Conservation (phyloP, 2,888 invertebrate species). For the Miltochrista miniata region DNA sequence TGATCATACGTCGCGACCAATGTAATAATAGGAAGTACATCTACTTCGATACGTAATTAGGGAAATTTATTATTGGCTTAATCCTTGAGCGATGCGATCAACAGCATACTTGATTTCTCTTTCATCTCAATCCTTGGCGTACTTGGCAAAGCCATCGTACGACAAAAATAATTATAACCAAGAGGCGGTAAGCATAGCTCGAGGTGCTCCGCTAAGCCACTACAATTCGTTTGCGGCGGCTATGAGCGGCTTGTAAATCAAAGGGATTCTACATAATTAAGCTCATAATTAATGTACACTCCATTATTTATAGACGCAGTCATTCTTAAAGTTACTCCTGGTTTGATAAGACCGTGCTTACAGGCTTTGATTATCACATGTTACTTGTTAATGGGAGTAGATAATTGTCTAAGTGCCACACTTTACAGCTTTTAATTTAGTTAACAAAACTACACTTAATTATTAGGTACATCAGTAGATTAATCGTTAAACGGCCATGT, state of each 20-base stretch:
- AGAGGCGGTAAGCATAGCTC: constrained; percentile 63
- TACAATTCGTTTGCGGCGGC: constrained; percentile 81
- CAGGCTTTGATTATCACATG: constrained; percentile 76
- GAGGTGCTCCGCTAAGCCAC: constrained; percentile 77
- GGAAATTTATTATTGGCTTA: constrained; percentile 51
- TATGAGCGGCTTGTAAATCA: constrained; percentile 81
- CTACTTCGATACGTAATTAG: no score
- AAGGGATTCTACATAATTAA: constrained; percentile 83
- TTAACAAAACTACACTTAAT: no score
- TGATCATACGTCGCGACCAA: no score
- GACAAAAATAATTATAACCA: constrained; percentile 80
- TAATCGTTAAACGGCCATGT: no score
- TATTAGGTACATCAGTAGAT: no score
- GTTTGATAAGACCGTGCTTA: constrained; percentile 69
- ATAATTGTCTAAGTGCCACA: constrained; percentile 54
- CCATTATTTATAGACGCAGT: constrained; percentile 78
- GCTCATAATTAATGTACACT: constrained; percentile 82
- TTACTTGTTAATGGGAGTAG: constrained; percentile 66
- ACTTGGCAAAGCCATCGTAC: constrained; percentile 53
- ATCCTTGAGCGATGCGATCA: constrained; percentile 69
- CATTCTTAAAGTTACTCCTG: constrained; percentile 79
- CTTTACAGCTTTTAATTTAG: constrained; percentile 45
- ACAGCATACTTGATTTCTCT: constrained; percentile 73
- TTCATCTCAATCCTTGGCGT: constrained; percentile 70
- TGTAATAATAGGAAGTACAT: no score